Evolutionary conservation across 1,140 invertebrate genomes (phyloP), one percentile per base, ranked within the genome.

Genomic region (Polypedilum pembai): DNA sequence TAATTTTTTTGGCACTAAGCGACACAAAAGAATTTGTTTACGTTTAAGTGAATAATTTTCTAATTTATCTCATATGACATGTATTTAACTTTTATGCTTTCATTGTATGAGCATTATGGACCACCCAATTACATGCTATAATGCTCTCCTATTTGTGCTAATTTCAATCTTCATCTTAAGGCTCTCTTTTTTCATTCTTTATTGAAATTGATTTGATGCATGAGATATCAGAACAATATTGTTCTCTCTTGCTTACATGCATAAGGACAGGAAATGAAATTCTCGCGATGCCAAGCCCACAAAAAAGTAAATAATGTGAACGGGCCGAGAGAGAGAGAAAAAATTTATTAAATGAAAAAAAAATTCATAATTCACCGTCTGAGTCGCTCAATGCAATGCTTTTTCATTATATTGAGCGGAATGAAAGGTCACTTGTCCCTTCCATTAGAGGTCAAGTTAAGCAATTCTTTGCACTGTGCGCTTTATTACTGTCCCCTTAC

Each of bases 81-180:
- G 20, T 69, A 8, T 21, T 69, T 20, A 56, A 56, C 45, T 69
- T 69, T 20, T 69, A 18, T 69, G 8, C 10, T 12, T 15, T 56
- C 2, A 18, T 69, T 7, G 17, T 69, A 2, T 18, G 8, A 8
- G 17, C 41, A n/a, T n/a, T 66, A 7, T 20, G 4, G 65, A 69
- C 65, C 65, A 69, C 65, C 65, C 65, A 69, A 69, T 69, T 69
- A 69, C 65, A 69, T 69, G 65, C 65, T 69, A 56, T 69, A 69
- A 69, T 69, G 65, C 65, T 33, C 24, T 33, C 65, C 65, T 69
- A 69, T 69, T 69, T 20, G 8, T 56, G 12, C 45, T 69, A 69
- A 21, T 18, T 17, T 56, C 45, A 21, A 69, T 69, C 65, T 18
- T 69, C 65, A 21, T 20, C 65, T 69, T 21, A 18, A 69, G 20